Evolutionary conservation across 2,888 invertebrate genomes (phyloP).

Genomic region (Sinopyrophorus schimmeli): DNA sequence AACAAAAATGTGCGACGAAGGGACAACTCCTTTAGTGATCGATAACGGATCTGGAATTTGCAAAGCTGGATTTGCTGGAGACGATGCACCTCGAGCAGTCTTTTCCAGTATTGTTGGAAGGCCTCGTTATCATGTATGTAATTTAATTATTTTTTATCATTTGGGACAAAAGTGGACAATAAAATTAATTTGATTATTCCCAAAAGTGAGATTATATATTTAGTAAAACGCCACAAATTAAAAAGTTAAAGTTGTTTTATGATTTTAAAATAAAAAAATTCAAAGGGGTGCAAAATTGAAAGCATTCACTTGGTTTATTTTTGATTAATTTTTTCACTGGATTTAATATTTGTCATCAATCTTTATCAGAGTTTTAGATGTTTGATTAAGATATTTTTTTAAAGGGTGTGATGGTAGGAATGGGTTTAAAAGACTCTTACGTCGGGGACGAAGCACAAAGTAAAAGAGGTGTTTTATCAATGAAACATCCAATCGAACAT

Average conservation of each 20-base stretch:
- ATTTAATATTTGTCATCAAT: too few relatives aligned
- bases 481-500: slow-evolving; percentile 77
- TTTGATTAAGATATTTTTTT: slow-evolving; percentile 5
- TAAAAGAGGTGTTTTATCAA: slow-evolving; percentile 59
- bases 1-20: slow-evolving; percentile 70
- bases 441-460: slow-evolving; percentile 65
- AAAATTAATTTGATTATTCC: too few relatives aligned
- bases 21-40: slow-evolving; percentile 72
- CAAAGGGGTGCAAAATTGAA: too few relatives aligned
- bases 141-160: background rate
- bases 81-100: slow-evolving; percentile 73
- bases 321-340: too few relatives aligned
- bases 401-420: slow-evolving; percentile 55
- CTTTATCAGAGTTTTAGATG: too few relatives aligned
- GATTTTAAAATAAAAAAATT: too few relatives aligned
- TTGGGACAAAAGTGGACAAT: too few relatives aligned
- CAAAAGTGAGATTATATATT: too few relatives aligned
- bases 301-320: too few relatives aligned
- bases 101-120: slow-evolving; percentile 75
- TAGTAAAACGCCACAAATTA: too few relatives aligned
- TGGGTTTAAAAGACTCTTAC: slow-evolving; percentile 57
- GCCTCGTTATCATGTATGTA: slow-evolving; percentile 65
- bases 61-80: slow-evolving; percentile 76
- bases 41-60: slow-evolving; percentile 77
- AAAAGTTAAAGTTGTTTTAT: too few relatives aligned